Percentiles rank a stretch among this genome's conserved stretches.
Conservation (phyloP, 1,140 invertebrate species). For the Orius laevigatus region DNA sequence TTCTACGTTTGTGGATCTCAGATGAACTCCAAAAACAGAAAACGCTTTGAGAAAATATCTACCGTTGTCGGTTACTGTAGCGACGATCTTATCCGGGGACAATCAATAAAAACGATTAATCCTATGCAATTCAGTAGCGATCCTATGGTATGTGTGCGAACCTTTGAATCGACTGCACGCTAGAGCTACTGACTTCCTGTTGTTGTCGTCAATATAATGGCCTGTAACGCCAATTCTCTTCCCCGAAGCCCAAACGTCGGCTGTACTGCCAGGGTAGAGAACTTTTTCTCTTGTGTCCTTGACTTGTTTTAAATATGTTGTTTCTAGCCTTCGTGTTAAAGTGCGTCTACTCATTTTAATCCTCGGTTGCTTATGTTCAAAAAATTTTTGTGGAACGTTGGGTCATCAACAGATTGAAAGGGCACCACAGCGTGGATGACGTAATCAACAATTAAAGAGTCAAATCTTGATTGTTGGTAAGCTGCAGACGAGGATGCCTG, state of each 20-base stretch:
- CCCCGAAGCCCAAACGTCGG: background rate
- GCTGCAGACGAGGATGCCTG: background rate
- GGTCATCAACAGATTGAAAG: too few relatives aligned
- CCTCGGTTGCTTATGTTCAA: background rate
- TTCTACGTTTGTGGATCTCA: too few relatives aligned
- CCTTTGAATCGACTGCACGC: background rate
- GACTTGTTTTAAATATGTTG: background rate
- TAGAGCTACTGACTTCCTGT: background rate
- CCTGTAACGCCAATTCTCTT: background rate
- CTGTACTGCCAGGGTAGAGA: background rate
- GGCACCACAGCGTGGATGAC: background rate
- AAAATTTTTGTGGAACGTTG: background rate
- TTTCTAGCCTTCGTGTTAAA: too few relatives aligned
- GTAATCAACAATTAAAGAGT: background rate
- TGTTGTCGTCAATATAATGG: background rate
- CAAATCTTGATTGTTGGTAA: background rate
- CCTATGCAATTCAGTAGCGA: too few relatives aligned
- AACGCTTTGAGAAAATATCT: too few relatives aligned
- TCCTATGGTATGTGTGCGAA: background rate
- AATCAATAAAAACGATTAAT: too few relatives aligned
- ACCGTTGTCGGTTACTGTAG: too few relatives aligned
- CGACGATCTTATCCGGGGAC: too few relatives aligned
- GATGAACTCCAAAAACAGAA: too few relatives aligned
- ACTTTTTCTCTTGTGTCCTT: background rate
- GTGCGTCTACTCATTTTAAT: background rate